Evolutionary conservation across 2,797 vertebrate genomes (phyloP).

Genomic region (Anguilla anguilla): DNA sequence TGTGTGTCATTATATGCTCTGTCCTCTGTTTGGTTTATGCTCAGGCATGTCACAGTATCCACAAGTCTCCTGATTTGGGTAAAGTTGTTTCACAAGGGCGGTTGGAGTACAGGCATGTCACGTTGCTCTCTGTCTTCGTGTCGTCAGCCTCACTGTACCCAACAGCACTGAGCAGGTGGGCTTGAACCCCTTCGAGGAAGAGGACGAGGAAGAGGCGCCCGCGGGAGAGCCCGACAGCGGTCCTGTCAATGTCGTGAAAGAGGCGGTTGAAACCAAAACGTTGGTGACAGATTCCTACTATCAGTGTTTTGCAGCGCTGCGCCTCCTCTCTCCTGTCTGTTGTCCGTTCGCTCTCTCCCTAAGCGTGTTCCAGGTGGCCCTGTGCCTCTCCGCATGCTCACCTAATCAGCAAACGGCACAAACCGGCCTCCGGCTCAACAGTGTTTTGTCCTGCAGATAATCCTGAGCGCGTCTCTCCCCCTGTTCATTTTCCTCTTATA

Average conservation of each 20-base stretch:
- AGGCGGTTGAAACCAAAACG: conserved; percentile 91
- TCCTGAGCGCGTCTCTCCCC: conserved; percentile 27
- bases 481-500: not conserved
- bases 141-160: conserved; percentile 85
- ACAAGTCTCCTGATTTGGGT: not conserved
- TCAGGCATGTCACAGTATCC: not conserved
- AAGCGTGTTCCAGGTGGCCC: conserved; percentile 49
- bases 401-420: conserved; percentile 45
- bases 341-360: not conserved
- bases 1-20: not conserved
- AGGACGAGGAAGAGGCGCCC: conserved; percentile 76
- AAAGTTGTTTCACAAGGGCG: not conserved
- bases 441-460: conserved; percentile 49
- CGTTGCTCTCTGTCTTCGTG: conserved; percentile 83
- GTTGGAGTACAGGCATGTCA: conserved; percentile 41
- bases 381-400: conserved; percentile 67
- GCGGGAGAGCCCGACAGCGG: conserved; percentile 76
- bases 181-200: conserved; percentile 95
- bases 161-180: conserved; percentile 81
- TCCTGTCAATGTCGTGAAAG: conserved; percentile 87
- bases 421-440: conserved; percentile 45
- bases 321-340: not conserved
- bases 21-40: not conserved
- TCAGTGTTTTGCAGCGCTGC: conserved; percentile 44
- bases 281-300: conserved; percentile 82